Conservation (phyloP, 2,113 vertebrate species). For the Syrrhaptes paradoxus region DNA sequence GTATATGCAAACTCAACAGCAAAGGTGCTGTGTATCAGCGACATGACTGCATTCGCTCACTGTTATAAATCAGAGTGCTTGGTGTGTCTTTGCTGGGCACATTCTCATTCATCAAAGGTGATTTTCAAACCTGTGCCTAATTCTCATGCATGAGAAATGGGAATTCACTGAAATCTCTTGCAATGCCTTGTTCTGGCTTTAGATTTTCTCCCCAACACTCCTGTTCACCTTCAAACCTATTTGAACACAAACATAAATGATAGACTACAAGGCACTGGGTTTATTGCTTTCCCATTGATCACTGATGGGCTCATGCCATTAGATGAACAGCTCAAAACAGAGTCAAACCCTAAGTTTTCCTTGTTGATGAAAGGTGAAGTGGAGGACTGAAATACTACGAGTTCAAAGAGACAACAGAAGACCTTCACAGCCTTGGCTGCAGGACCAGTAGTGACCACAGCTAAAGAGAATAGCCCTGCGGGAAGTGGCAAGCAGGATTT, state of each 20-base stretch:
- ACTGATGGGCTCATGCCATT: neutral
- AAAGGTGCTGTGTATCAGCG: neutral
- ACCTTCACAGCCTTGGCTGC: neutral
- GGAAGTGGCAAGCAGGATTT: neutral
- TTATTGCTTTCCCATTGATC: neutral
- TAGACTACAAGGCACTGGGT: neutral
- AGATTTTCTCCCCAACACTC: neutral
- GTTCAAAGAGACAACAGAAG: neutral
- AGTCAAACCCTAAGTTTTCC: neutral
- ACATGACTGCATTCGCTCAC: constrained; percentile 9
- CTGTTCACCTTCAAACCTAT: constrained; percentile 54
- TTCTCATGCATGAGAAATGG: neutral
- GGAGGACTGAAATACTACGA: neutral
- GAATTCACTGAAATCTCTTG: constrained; percentile 27
- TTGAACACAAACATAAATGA: constrained; percentile 16
- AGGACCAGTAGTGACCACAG: neutral
- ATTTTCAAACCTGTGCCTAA: constrained; percentile 36
- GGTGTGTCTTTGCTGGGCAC: constrained; percentile 9
- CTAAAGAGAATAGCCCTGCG: neutral
- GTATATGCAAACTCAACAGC: constrained; percentile 16
- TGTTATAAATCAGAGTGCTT: constrained; percentile 37
- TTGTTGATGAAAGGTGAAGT: neutral
- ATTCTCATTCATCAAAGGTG: constrained; percentile 46
- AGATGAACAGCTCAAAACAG: neutral
- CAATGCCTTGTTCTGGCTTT: constrained; percentile 9